Percentiles rank a stretch among this genome's conserved stretches.
phyloP scores from a whole-genome alignment of 2,888 invertebrate genomes.

The Masnerella sp. region DNA sequence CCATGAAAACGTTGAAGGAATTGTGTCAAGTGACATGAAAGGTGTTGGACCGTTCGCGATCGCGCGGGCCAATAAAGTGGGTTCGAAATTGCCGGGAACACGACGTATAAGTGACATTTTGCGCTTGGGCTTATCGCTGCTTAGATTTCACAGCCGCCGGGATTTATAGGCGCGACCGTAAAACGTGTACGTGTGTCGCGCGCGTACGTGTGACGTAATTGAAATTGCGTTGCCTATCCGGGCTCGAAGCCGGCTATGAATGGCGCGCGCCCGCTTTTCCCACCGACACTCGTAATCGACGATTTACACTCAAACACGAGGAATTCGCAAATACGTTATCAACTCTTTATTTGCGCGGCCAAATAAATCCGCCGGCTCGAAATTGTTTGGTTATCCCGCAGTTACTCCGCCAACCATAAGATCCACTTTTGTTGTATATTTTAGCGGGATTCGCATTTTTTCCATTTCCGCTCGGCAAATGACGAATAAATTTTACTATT shows the following conservation, averaged over 20 bases:
- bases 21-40: too few relatives aligned
- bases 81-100: conserved; percentile 23
- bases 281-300: conserved; percentile 11
- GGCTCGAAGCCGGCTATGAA: conserved; percentile 22
- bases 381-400: conserved; percentile 20
- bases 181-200: conserved; percentile 63
- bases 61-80: conserved; percentile 28
- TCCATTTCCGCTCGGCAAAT: too few relatives aligned
- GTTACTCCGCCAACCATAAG: too few relatives aligned
- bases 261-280: conserved; percentile 21
- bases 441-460: too few relatives aligned
- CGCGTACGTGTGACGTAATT: conserved; percentile 64
- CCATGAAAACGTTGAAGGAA: too few relatives aligned
- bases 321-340: conserved; percentile 10
- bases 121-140: conserved; percentile 65
- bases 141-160: conserved; percentile 69
- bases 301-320: conserved; percentile 19
- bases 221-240: conserved; percentile 60
- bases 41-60: too few relatives aligned
- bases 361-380: conserved; percentile 8
- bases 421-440: too few relatives aligned
- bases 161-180: conserved; percentile 65
- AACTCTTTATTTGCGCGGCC: conserved; percentile 23
- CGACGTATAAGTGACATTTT: conserved; percentile 40
- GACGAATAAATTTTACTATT: too few relatives aligned